Evolutionary conservation across 2,797 vertebrate genomes (phyloP).

Genomic region (Miichthys miiuy): DNA sequence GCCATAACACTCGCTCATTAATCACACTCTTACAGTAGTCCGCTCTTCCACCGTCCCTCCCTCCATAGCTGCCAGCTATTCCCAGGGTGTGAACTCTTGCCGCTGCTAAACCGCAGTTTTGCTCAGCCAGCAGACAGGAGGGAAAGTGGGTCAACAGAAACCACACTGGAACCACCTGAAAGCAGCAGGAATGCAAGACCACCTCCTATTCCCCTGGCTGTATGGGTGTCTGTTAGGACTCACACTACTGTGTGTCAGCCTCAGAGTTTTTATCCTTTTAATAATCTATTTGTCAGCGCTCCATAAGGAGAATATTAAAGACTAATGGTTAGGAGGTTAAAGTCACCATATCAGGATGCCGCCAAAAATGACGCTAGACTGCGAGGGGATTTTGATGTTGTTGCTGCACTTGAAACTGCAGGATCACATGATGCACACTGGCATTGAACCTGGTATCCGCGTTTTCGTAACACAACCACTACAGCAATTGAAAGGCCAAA

Average conservation of each 20-base stretch:
- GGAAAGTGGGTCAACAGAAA: conserved; percentile 78
- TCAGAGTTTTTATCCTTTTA: conserved; percentile 1
- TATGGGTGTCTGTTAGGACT: conserved; percentile 21
- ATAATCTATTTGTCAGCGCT: background rate
- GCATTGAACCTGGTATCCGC: background rate
- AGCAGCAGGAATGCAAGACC: conserved; percentile 56
- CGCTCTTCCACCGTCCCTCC: conserved; percentile 51
- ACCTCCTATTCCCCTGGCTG: conserved; percentile 41
- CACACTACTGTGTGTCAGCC: background rate
- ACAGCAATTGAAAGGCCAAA: background rate
- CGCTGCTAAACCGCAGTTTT: conserved; percentile 63
- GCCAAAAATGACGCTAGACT: background rate
- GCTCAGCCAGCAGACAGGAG: conserved; percentile 60
- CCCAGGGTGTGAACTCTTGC: conserved; percentile 73
- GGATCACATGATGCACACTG: background rate
- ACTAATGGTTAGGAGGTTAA: background rate
- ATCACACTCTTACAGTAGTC: conserved; percentile 76
- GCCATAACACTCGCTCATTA: conserved; percentile 81
- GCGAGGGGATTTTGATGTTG: background rate
- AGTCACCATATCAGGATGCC: background rate
- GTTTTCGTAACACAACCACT: background rate
- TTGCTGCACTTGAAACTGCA: background rate
- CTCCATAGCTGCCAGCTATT: conserved; percentile 55
- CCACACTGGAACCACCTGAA: conserved; percentile 79
- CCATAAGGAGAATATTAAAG: background rate